Conservation (phyloP, 2,113 vertebrate genomes). For the Labrus mixtus region DNA sequence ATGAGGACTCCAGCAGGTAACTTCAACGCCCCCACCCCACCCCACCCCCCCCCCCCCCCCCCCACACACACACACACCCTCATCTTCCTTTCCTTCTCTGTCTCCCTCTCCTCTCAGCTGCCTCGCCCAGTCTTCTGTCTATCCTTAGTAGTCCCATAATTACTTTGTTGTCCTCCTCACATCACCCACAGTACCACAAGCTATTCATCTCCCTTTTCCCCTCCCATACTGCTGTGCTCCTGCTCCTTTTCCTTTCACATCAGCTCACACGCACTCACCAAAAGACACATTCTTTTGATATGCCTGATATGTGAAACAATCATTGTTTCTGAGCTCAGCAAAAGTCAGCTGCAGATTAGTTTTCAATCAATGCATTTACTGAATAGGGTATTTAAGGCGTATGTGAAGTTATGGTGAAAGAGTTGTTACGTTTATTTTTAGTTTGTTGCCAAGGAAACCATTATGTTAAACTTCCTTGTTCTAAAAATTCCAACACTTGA, state of each 20-base stretch:
- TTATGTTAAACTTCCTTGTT: slow-evolving; percentile 29
- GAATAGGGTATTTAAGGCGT: slow-evolving; percentile 7
- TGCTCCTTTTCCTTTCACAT: slow-evolving; percentile 7
- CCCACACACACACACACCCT: background rate
- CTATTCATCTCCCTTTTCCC: slow-evolving; percentile 24
- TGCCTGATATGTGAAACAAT: no score
- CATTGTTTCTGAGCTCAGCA: background rate
- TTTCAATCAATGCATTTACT: background rate
- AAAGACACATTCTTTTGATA: no score
- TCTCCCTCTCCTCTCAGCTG: slow-evolving; percentile 43
- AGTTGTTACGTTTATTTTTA: slow-evolving; percentile 9
- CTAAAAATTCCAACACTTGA: slow-evolving; percentile 35
- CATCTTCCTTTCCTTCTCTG: slow-evolving; percentile 26
- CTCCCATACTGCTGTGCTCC: slow-evolving; percentile 39
- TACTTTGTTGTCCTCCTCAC: slow-evolving; percentile 68
- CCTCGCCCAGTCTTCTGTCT: slow-evolving; percentile 38
- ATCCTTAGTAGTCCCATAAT: slow-evolving; percentile 68
- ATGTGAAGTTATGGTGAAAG: slow-evolving; percentile 11
- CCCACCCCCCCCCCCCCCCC: slow-evolving; percentile 32
- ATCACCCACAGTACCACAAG: slow-evolving; percentile 48
- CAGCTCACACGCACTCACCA: slow-evolving; percentile 1
- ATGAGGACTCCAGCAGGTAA: slow-evolving; percentile 74
- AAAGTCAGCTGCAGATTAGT: background rate
- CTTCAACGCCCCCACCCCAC: slow-evolving; percentile 41
- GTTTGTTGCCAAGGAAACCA: slow-evolving; percentile 63